Conservation (phyloP, 2,888 invertebrate species). For the Lochmaea capreae region DNA sequence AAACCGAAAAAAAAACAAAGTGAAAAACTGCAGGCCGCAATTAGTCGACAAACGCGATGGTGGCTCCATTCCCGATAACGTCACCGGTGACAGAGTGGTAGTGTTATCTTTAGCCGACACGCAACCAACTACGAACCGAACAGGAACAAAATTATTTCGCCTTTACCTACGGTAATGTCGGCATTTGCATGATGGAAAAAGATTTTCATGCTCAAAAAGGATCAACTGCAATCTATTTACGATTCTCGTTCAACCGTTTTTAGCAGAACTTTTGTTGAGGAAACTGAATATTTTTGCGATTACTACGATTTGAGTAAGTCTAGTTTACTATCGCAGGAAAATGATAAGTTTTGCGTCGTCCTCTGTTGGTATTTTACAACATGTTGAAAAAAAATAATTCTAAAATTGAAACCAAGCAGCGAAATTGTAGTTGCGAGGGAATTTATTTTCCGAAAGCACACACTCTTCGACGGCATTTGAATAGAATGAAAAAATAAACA, state of each 20-base stretch:
- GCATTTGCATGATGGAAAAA: constrained; percentile 37
- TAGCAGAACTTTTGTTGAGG: too few species aligned
- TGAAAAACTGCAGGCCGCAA: constrained; percentile 41
- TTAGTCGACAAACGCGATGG: constrained; percentile 46
- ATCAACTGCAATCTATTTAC: constrained; percentile 18
- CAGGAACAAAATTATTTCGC: constrained; percentile 35
- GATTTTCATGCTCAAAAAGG: constrained; percentile 25
- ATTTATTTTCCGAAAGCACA: constrained; percentile 15
- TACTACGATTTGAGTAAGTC: too few species aligned
- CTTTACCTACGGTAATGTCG: constrained; percentile 35
- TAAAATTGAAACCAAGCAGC: constrained; percentile 1
- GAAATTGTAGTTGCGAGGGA: constrained; percentile 5
- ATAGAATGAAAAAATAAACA: constrained; percentile 35
- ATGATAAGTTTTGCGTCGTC: background rate
- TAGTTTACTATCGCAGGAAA: too few species aligned
- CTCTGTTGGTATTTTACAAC: constrained; percentile 3
- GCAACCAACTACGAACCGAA: constrained; percentile 64
- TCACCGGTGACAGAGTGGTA: constrained; percentile 70
- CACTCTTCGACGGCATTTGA: constrained; percentile 28
- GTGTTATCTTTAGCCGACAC: constrained; percentile 68
- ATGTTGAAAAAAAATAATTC: constrained; percentile 10
- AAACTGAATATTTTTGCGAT: too few species aligned
- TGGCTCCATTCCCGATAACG: constrained; percentile 64
- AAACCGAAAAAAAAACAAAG: constrained; percentile 20
- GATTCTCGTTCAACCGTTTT: background rate